These are phyloP conservation scores for Glaucomys volans DNA, from an alignment of 2,113 vertebrate species.

Conservation along the genomic window DNA sequence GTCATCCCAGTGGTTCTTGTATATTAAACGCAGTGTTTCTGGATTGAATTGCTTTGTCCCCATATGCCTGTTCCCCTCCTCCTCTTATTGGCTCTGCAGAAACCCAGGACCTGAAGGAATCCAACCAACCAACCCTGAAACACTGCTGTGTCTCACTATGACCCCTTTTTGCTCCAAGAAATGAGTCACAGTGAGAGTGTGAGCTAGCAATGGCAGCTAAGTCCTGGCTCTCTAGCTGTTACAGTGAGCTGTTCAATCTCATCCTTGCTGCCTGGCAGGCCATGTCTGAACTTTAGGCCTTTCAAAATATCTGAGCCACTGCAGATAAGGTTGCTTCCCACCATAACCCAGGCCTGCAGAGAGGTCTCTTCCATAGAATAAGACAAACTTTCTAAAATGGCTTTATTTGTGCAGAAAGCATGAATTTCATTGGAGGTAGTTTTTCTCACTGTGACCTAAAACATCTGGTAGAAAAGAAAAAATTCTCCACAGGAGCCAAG, in stretches of 20 bases:
- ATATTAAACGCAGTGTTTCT: background rate
- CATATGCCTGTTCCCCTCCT: background rate
- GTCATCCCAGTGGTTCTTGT: too few relatives aligned
- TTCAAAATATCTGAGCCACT: background rate
- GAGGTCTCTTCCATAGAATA: background rate
- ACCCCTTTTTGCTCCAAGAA: constrained; percentile 48
- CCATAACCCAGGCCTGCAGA: background rate
- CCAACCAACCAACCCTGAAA: background rate
- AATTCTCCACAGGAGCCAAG: background rate
- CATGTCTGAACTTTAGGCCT: background rate
- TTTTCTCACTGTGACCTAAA: constrained; percentile 44
- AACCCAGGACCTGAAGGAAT: background rate
- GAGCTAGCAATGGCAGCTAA: background rate
- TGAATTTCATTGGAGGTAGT: background rate
- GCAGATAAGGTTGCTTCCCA: background rate
- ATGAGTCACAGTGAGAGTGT: constrained; percentile 40
- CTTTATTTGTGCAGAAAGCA: background rate
- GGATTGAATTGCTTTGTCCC: background rate
- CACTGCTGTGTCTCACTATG: background rate
- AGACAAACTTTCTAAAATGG: background rate
- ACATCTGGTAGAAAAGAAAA: background rate
- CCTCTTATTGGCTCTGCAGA: background rate
- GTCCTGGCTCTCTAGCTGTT: background rate
- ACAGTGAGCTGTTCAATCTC: background rate
- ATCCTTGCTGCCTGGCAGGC: background rate